A percentile compares a stretch with the other conserved stretches of the same genome.
These are phyloP conservation scores for Heteropelma amictum DNA, from an alignment of 2,888 invertebrate species.

Conservation along the genomic window DNA sequence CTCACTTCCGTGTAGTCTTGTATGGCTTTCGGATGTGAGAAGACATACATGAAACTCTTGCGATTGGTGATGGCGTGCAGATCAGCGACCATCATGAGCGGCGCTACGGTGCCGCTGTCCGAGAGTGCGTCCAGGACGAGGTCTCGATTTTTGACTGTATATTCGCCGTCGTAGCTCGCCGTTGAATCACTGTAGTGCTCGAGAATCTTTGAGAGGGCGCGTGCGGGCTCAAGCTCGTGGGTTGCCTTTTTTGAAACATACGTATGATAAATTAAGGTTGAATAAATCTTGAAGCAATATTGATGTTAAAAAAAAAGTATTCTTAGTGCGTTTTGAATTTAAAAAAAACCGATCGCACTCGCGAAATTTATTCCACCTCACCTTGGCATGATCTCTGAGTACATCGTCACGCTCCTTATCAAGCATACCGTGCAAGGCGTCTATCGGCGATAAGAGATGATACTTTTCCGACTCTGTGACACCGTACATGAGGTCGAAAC, in stretches of 20 bases:
- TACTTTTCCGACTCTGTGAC: conserved; percentile 90
- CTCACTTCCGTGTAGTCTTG: conserved; percentile 89
- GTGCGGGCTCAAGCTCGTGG: conserved; percentile 72
- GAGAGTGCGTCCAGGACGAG: conserved; percentile 92
- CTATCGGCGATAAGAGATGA: conserved; percentile 86
- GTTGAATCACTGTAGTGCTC: conserved; percentile 75
- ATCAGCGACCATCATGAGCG: conserved; percentile 86
- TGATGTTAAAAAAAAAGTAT: too few relatives aligned
- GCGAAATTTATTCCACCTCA: conserved; percentile 59
- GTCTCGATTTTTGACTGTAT: conserved; percentile 84
- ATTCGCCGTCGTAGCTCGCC: conserved; percentile 81
- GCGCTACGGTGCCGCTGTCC: conserved; percentile 92
- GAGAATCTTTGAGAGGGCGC: conserved; percentile 70
- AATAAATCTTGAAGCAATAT: too few relatives aligned
- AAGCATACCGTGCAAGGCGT: conserved; percentile 85
- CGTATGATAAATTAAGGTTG: too few relatives aligned
- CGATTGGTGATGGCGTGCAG: conserved; percentile 87
- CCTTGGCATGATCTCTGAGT: conserved; percentile 85
- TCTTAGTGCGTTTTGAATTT: too few relatives aligned
- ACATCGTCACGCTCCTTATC: conserved; percentile 88
- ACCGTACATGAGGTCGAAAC: conserved; percentile 92
- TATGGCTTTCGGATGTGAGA: conserved; percentile 89
- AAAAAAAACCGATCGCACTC: not conserved
- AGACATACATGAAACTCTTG: conserved; percentile 92
- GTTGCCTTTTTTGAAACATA: too few relatives aligned